A percentile compares a stretch with the other conserved stretches of the same genome.
These are phyloP conservation scores for Oreohelix idahoensis DNA, from an alignment of 1,140 invertebrate species.

Conservation along the genomic window DNA sequence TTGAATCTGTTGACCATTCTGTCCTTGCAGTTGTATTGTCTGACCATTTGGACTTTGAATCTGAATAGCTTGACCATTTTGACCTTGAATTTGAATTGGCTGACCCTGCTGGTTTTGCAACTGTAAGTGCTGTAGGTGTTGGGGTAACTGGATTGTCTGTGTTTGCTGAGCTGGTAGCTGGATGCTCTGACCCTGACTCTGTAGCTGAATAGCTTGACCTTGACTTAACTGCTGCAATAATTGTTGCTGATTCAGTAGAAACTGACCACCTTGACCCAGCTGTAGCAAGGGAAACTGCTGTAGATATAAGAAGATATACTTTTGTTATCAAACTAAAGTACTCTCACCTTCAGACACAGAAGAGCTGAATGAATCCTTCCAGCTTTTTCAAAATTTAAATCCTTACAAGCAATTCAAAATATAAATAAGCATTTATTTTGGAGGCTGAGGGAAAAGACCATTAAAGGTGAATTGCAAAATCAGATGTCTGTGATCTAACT, in stretches of 20 bases:
- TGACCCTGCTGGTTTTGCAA: conserved; percentile 33
- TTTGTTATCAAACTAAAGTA: no score
- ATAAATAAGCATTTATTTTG: no score
- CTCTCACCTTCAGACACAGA: no score
- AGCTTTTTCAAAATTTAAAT: no score
- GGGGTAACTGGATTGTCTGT: conserved; percentile 31
- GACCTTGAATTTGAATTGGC: conserved; percentile 26
- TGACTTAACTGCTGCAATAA: conserved; percentile 35
- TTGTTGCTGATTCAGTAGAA: conserved; percentile 34
- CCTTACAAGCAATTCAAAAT: no score
- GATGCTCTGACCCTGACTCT: conserved; percentile 18
- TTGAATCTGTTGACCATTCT: conserved; percentile 33
- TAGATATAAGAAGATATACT: not conserved
- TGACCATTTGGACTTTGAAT: conserved; percentile 26
- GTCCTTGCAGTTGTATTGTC: conserved; percentile 32
- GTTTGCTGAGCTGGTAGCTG: conserved; percentile 13
- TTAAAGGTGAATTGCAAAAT: no score
- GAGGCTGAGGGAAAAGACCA: no score
- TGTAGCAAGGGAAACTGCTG: conserved; percentile 35
- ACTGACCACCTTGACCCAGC: conserved; percentile 31
- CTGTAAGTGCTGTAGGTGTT: conserved; percentile 17
- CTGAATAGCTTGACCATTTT: conserved; percentile 26
- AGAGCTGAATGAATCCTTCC: no score
- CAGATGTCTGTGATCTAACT: no score
- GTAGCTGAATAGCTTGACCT: conserved; percentile 24